A percentile compares a stretch with the other conserved stretches of the same genome.
phyloP scores from a whole-genome alignment of 2,888 invertebrate genomes.

The Erannis defoliaria region DNA sequence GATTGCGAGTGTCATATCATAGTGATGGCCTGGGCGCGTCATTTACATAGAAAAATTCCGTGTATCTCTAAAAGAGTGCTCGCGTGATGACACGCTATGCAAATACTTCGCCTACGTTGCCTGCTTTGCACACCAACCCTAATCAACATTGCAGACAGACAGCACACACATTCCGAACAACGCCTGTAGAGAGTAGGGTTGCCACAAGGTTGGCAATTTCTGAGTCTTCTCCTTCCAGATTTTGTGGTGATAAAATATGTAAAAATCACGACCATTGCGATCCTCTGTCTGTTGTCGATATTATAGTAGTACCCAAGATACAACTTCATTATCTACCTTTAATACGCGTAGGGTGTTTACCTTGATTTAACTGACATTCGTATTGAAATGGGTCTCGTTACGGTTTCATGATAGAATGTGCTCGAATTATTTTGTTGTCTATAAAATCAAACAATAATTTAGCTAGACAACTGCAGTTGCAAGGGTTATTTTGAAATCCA shows the following conservation, averaged over 20 bases:
- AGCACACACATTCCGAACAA: constrained; percentile 34
- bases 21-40: constrained; percentile 34
- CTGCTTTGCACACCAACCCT: constrained; percentile 41
- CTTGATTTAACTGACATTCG: not conserved
- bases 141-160: constrained; percentile 46
- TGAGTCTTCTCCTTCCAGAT: not conserved
- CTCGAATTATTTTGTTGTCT: not conserved
- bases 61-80: constrained; percentile 48
- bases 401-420: not conserved
- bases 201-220: not conserved
- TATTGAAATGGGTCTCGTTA: not conserved
- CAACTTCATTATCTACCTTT: too few relatives aligned
- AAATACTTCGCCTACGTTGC: constrained; percentile 52
- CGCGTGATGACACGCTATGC: constrained; percentile 61
- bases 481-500: not conserved
- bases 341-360: too few relatives aligned
- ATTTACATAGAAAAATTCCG: constrained; percentile 41
- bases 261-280: too few relatives aligned
- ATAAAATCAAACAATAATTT: not conserved
- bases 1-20: constrained; percentile 27
- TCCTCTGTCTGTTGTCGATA: too few relatives aligned
- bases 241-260: not conserved
- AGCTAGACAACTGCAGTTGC: not conserved
- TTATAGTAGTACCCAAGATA: too few relatives aligned
- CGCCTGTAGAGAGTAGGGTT: constrained; percentile 32